Percentiles rank a stretch among this genome's conserved stretches.
Conservation (phyloP, 2,797 vertebrate genomes). For the Tarsius wallacei region DNA sequence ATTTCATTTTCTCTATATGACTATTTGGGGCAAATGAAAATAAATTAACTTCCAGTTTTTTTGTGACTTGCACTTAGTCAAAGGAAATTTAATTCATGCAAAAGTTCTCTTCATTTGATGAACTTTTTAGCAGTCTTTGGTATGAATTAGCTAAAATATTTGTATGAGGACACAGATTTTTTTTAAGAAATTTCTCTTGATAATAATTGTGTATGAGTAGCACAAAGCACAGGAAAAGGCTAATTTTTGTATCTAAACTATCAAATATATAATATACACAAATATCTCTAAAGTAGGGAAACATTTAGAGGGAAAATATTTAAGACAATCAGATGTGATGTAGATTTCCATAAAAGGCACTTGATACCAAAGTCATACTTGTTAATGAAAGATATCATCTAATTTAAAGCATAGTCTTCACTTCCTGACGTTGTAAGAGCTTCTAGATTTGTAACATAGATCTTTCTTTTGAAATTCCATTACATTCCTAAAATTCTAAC, state of each 20-base stretch:
- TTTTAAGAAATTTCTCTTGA: conserved; percentile 70
- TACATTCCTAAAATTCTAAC: neutral
- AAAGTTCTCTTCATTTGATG: conserved; percentile 79
- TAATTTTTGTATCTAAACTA: neutral
- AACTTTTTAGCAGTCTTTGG: conserved; percentile 78
- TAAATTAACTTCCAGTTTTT: conserved; percentile 65
- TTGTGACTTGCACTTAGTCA: conserved; percentile 68
- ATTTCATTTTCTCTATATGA: conserved; percentile 50
- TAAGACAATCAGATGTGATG: neutral
- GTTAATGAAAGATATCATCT: neutral
- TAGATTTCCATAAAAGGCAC: neutral
- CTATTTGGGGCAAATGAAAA: conserved; percentile 14
- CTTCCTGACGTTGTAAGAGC: neutral
- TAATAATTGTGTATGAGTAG: conserved; percentile 74
- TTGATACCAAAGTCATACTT: neutral
- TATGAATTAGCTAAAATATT: conserved; percentile 78
- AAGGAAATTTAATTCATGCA: conserved; percentile 58
- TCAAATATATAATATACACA: neutral
- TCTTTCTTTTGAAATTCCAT: conserved; percentile 46
- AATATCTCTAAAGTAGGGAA: neutral
- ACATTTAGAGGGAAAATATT: neutral
- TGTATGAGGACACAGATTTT: conserved; percentile 46
- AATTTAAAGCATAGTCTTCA: neutral
- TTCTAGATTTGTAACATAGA: neutral
- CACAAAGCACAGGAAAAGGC: conserved; percentile 67